Conservation (phyloP, 2,113 vertebrate species). For the Charadrius vociferus region DNA sequence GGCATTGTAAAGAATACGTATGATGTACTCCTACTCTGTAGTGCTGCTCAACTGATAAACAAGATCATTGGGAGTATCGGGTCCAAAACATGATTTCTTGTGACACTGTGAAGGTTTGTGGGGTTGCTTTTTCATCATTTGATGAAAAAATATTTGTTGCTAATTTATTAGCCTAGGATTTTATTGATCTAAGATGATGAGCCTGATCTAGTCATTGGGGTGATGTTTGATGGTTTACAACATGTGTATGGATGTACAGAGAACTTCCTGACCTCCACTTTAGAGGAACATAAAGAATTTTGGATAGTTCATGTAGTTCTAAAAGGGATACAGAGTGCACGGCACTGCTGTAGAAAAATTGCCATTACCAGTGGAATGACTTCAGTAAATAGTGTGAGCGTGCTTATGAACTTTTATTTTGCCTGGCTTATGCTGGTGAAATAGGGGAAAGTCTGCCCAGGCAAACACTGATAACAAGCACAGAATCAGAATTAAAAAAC, state of each 20-base stretch:
- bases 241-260: not conserved
- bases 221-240: not conserved
- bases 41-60: not conserved
- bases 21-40: not conserved
- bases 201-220: not conserved
- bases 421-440: not conserved
- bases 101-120: not conserved
- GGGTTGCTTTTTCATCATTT: not conserved
- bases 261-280: not conserved
- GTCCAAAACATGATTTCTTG: not conserved
- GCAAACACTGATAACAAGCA: not conserved
- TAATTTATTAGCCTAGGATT: not conserved
- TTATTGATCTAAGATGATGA: not conserved
- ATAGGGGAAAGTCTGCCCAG: not conserved
- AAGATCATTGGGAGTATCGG: fast-evolving
- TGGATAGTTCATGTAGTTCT: not conserved
- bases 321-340: not conserved
- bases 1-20: not conserved
- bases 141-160: not conserved
- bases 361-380: not conserved
- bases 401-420: not conserved
- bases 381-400: not conserved
- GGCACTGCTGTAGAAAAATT: not conserved
- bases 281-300: not conserved
- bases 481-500: not conserved